These are phyloP conservation scores for Petrosia ficiformis DNA, from an alignment of 37 sponge, comb jelly and placozoan genomes.

Conservation along the genomic window DNA sequence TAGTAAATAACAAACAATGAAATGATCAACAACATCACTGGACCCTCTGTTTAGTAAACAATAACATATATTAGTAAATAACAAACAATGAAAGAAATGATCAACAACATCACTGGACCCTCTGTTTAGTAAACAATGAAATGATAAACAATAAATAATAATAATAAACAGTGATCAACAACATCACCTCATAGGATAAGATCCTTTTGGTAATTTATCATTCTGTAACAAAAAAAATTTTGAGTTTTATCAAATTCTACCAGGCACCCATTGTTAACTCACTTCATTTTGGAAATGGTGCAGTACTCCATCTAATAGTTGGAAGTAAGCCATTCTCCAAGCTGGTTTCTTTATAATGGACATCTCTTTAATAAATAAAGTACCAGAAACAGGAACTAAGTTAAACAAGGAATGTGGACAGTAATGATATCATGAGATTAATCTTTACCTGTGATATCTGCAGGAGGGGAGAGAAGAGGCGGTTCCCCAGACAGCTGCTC, in stretches of 20 bases:
- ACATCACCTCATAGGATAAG: slow-evolving; percentile 10
- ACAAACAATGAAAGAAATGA: too few species aligned
- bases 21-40: slow-evolving; percentile 40
- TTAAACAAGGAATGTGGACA: not conserved
- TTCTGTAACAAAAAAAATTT: not conserved
- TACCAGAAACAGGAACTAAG: not conserved
- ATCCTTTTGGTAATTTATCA: slow-evolving; percentile 7
- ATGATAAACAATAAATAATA: not conserved
- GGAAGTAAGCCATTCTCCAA: slow-evolving; percentile 63
- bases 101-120: slow-evolving; percentile 15
- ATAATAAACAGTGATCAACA: not conserved
- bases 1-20: not conserved
- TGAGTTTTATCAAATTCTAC: not conserved
- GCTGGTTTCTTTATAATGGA: not conserved
- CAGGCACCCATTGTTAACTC: not conserved
- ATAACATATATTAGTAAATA: not conserved
- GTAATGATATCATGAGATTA: not conserved
- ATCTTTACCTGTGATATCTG: not conserved
- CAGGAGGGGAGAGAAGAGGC: slow-evolving; percentile 10
- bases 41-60: not conserved
- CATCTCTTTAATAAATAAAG: not conserved
- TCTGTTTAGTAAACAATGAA: not conserved
- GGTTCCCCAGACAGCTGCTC: slow-evolving; percentile 64
- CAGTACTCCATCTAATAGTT: slow-evolving; percentile 29
- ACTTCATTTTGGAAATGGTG: slow-evolving; percentile 52